Evolutionary conservation across 1,140 invertebrate species (phyloP).

Genomic region (Thalassaphorura encarpata): DNA sequence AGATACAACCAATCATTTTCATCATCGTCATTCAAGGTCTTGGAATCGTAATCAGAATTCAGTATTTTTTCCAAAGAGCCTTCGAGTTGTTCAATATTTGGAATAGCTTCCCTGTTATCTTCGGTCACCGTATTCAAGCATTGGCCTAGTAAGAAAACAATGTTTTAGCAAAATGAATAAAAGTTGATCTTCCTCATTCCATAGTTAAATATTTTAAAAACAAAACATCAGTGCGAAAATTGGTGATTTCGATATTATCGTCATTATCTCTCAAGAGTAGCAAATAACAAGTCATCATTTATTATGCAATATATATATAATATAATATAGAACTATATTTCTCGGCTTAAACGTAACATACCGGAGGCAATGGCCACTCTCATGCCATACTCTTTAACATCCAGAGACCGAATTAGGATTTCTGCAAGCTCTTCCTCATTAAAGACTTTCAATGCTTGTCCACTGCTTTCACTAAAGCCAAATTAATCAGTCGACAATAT

Average conservation of each 20-base stretch:
- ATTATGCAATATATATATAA: too few species aligned
- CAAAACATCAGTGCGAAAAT: background rate
- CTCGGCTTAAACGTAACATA: too few species aligned
- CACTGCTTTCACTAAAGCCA: slow-evolving; percentile 44
- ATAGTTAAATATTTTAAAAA: background rate
- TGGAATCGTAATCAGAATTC: slow-evolving; percentile 38
- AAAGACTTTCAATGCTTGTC: slow-evolving; percentile 52
- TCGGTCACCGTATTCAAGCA: slow-evolving; percentile 56
- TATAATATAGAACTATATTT: too few species aligned
- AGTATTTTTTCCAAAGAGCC: slow-evolving; percentile 42
- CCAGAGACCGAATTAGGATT: slow-evolving; percentile 51
- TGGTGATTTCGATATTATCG: background rate
- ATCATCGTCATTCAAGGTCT: too few species aligned
- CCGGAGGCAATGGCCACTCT: slow-evolving; percentile 47
- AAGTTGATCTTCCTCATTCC: too few species aligned
- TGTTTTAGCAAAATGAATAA: background rate
- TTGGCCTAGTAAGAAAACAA: slow-evolving; percentile 40
- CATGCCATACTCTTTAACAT: slow-evolving; percentile 48
- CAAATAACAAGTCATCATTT: background rate
- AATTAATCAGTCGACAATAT: slow-evolving; percentile 16
- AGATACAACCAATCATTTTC: slow-evolving; percentile 43
- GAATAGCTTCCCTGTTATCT: slow-evolving; percentile 48
- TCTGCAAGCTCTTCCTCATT: slow-evolving; percentile 53
- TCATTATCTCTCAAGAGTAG: slow-evolving; percentile 1
- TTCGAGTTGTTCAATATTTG: slow-evolving; percentile 42